Conservation (phyloP, 2,797 vertebrate genomes). For the Neosilurus mollespiculum region DNA sequence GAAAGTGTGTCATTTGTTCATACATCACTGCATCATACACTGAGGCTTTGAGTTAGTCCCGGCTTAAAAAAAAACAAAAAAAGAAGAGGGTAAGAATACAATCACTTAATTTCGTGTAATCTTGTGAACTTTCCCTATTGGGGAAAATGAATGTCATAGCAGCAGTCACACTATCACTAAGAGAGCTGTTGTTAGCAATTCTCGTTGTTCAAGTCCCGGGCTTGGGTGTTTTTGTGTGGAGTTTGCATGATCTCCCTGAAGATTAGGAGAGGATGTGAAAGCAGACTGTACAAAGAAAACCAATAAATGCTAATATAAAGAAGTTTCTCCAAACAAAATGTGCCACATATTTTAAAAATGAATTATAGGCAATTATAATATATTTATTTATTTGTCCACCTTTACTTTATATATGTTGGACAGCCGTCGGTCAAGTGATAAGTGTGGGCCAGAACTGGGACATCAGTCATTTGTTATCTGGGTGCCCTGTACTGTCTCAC, state of each 20-base stretch:
- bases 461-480: conserved; percentile 8
- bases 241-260: too few species aligned
- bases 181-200: neutral
- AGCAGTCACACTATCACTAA: neutral
- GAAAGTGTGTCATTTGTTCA: too few species aligned
- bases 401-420: neutral
- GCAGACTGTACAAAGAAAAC: too few species aligned
- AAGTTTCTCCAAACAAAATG: neutral
- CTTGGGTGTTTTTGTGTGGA: too few species aligned
- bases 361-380: neutral
- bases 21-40: too few species aligned
- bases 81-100: neutral
- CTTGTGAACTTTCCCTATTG: neutral
- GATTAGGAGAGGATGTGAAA: too few species aligned
- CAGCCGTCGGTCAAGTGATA: neutral
- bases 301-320: too few species aligned
- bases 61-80: neutral
- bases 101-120: neutral
- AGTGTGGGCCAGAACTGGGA: neutral
- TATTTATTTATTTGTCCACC: neutral
- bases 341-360: neutral
- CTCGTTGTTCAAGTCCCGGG: neutral
- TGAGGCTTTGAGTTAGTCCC: too few species aligned
- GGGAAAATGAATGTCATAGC: neutral
- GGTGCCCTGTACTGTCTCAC: neutral